Conservation (phyloP, 2,888 invertebrate species). For the Eristalis pertinax region DNA sequence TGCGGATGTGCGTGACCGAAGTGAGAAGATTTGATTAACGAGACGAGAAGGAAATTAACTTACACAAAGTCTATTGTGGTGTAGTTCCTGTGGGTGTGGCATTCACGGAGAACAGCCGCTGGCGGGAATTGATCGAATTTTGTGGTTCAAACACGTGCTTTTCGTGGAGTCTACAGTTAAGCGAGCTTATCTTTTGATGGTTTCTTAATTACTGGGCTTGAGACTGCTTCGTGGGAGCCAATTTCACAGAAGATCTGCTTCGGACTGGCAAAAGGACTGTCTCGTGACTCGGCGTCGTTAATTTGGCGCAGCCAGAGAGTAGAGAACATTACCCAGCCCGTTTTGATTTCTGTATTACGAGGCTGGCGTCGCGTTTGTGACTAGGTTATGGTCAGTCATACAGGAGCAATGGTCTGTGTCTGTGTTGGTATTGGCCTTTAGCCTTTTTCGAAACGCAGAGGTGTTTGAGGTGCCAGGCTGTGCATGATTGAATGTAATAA, state of each 20-base stretch:
- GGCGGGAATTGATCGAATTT: neutral
- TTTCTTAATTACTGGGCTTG: neutral
- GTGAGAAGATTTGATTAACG: constrained; percentile 48
- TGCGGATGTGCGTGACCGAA: constrained; percentile 21
- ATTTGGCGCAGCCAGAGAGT: neutral
- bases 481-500: neutral
- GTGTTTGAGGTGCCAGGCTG: neutral
- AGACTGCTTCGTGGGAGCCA: neutral
- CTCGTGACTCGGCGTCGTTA: neutral
- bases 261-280: neutral
- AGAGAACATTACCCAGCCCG: neutral
- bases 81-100: constrained; percentile 17
- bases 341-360: neutral
- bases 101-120: neutral
- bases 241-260: neutral
- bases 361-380: neutral
- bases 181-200: neutral
- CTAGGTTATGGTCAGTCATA: neutral
- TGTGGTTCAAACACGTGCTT: neutral
- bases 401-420: neutral
- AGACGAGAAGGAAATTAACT: constrained; percentile 31
- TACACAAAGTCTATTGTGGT: neutral
- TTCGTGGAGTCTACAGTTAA: neutral
- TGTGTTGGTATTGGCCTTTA: neutral
- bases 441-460: neutral